phyloP scores from a whole-genome alignment of 1,140 invertebrate species.

The Eueides isabella region DNA sequence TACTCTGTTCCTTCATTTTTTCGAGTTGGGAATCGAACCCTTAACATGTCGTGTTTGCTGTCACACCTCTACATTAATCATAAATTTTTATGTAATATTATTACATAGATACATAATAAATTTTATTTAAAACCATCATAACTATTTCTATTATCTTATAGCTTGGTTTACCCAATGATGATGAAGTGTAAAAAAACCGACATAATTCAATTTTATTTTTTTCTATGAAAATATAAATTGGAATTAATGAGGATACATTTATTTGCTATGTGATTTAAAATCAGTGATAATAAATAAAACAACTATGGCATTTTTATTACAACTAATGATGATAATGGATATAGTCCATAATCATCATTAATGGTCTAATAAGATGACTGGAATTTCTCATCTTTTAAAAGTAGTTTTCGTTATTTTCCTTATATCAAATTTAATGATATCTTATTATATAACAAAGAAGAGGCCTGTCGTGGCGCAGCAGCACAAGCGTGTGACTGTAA shows the following conservation, averaged over 20 bases:
- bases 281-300: background rate
- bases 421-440: background rate
- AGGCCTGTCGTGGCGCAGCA: no score
- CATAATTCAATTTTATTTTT: background rate
- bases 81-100: no score
- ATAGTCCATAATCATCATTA: no score
- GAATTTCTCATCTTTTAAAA: background rate
- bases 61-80: no score
- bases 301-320: background rate
- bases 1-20: no score
- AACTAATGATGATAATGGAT: background rate
- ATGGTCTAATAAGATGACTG: background rate
- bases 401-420: background rate
- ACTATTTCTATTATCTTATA: background rate
- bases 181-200: background rate
- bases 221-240: background rate
- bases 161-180: background rate
- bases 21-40: no score
- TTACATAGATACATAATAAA: background rate
- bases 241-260: background rate
- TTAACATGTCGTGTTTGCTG: no score
- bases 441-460: background rate
- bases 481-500: no score
- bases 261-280: background rate
- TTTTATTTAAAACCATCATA: background rate